Evolutionary conservation across 2,888 invertebrate genomes (phyloP), one percentile per base, ranked within the genome.

Genomic region (Onchidella celtica): DNA sequence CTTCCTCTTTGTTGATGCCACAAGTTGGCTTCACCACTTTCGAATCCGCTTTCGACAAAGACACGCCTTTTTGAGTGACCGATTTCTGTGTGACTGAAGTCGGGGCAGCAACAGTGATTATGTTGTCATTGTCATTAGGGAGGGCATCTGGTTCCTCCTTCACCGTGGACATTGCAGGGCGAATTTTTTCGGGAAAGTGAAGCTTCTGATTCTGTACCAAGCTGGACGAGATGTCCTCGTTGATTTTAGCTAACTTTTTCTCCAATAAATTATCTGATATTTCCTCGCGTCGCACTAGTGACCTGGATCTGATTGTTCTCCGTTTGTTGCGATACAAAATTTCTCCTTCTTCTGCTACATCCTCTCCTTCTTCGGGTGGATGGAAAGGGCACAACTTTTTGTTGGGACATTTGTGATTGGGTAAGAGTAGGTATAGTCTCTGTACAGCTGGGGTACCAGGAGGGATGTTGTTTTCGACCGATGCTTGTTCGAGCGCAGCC

Each of bases 341-440:
- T 34, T 34, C 36, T 2, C n/a, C 69, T 27, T 34, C 69, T 9
- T 24, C 61, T 0, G 38, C 29, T 27, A 24, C 34, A 0, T 77
- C 72, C 38, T 70, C 77, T 38, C 72, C 65, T 2, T 77, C 77
- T 24, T 75, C 79, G 1, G 83, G 81, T 17, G 79, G 74, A 65
- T 84, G 84, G 81, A 84, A 84, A 40, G 83, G 83, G 70, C 83
- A 81, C 61, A 83, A 79, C 32, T 81, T 80, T 24, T 47, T n/a
- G n/a, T 38, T 47, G 4, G 83, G 83, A 59, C 84, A 84, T 47
- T 83, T 74, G 70, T 84, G 84, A 65, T 83, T 83, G 73, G 83
- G 81, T 63, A 84, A 66, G 47, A 83, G 66, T 24, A 84, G 76
- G 81, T 81, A 81, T 47, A 81, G 77, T 6, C 36, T 38, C 65